Percentiles rank a stretch among this genome's conserved stretches.
Conservation (phyloP, 2,113 vertebrate species). For the Cebus imitator region DNA sequence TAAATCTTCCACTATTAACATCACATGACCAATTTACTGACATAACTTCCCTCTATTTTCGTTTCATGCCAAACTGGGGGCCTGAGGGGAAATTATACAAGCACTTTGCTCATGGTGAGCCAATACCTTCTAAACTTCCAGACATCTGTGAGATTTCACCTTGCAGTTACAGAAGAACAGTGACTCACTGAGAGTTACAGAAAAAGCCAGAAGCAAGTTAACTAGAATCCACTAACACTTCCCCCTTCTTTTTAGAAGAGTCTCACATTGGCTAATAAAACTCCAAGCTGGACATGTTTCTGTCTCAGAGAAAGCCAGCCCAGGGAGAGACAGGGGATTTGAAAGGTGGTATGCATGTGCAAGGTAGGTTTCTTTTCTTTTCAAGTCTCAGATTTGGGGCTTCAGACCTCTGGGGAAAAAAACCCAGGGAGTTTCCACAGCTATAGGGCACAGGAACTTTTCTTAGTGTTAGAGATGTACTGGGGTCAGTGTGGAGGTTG, state of each 20-base stretch:
- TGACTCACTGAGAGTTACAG: background rate
- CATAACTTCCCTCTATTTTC: background rate
- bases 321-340: no score
- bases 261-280: background rate
- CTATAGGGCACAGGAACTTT: background rate
- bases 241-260: constrained; percentile 4
- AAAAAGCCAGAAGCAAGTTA: background rate
- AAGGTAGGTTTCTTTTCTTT: background rate
- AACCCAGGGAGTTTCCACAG: background rate
- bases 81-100: background rate
- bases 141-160: background rate
- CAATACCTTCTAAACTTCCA: background rate
- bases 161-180: constrained; percentile 14
- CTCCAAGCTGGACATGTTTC: background rate
- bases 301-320: background rate
- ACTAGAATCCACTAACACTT: background rate
- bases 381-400: background rate
- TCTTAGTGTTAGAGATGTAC: background rate
- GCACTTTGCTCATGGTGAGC: background rate
- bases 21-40: background rate
- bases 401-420: background rate
- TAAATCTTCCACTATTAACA: background rate
- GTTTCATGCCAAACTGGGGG: background rate
- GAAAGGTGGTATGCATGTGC: background rate
- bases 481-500: background rate